Evolutionary conservation across 2,113 vertebrate species (phyloP), one percentile per base, ranked within the genome.

Genomic region (Tricholaema leucomelas): DNA sequence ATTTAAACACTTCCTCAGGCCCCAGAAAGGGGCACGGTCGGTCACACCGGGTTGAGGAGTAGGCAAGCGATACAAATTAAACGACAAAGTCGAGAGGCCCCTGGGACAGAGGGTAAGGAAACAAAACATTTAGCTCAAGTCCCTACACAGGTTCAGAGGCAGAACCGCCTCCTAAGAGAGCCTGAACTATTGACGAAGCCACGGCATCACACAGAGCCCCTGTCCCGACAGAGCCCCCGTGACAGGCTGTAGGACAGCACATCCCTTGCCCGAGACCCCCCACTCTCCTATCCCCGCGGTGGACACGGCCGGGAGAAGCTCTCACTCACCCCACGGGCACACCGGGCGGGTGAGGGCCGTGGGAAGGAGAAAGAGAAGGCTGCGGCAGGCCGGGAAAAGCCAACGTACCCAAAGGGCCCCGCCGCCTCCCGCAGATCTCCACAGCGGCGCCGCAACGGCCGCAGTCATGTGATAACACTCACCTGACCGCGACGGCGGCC

Each of bases 401-500:
- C 59, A 36, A 10, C 46, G 8, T 25, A 72, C 54, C 56, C 35
- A 1, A 1, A 33, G 2, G 16, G 48, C 48, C 23, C 21, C 40
- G 28, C 12, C 25, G 9, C 54, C 1, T 9, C 48, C 40, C 38
- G 11, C 12, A 6, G 5, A 8, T 5, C 31, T 15, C n/a, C 14
- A 7, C 42, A 10, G 16, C 54, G 1, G 10, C 46, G 12, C 24
- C 35, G 3, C 31, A 1, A 40, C 31, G 7, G 2, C 81, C 24
- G 33, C 74, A 13, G 65, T 84, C 88, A 91, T 30, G 76, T 95
- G 95, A 95, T 54, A 2, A 40, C 35, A 8, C 42, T 61, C 96
- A 97, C 81, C 77, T 95, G 95, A 95, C 64, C 13, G 17, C 61
- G 8, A 96, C 92, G 93, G 92, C 55, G 67, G 66, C 92, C 69